Evolutionary conservation across 1,140 invertebrate genomes (phyloP).

Genomic region (Reticulitermes speratus): DNA sequence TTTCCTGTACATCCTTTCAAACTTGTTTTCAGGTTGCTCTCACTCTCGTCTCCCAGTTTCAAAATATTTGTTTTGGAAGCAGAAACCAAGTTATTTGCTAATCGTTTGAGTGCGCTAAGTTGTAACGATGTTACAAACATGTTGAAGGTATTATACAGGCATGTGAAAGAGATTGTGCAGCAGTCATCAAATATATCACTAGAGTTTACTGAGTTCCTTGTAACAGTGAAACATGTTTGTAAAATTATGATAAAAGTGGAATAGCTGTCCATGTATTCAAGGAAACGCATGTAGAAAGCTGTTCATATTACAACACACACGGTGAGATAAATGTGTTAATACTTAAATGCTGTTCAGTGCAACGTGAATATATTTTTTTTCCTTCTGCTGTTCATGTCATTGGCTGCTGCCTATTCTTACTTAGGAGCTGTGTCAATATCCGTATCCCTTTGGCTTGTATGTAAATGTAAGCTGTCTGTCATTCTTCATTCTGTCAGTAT

Average conservation of each 20-base stretch:
- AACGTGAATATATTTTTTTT: too few relatives aligned
- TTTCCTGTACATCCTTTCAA: neutral
- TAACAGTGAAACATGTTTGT: neutral
- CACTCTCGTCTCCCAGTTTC: neutral
- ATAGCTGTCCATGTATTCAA: neutral
- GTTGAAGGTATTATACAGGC: neutral
- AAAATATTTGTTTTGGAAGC: neutral
- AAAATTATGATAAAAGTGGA: neutral
- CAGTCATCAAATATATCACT: neutral
- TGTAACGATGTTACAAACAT: neutral
- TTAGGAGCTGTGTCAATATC: too few relatives aligned
- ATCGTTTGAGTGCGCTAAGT: neutral
- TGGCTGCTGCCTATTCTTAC: too few relatives aligned
- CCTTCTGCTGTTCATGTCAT: too few relatives aligned
- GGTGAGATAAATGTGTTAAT: neutral
- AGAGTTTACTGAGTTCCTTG: neutral
- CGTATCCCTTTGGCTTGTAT: too few relatives aligned
- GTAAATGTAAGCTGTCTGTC: too few relatives aligned
- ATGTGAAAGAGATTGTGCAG: neutral
- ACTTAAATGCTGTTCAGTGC: too few relatives aligned
- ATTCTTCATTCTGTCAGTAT: too few relatives aligned
- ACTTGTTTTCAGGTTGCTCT: neutral
- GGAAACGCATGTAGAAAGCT: neutral
- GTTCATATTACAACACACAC: neutral
- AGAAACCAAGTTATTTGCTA: neutral